Evolutionary conservation across 2,113 vertebrate species (phyloP).

Genomic region (Cyprinodon tularosa): DNA sequence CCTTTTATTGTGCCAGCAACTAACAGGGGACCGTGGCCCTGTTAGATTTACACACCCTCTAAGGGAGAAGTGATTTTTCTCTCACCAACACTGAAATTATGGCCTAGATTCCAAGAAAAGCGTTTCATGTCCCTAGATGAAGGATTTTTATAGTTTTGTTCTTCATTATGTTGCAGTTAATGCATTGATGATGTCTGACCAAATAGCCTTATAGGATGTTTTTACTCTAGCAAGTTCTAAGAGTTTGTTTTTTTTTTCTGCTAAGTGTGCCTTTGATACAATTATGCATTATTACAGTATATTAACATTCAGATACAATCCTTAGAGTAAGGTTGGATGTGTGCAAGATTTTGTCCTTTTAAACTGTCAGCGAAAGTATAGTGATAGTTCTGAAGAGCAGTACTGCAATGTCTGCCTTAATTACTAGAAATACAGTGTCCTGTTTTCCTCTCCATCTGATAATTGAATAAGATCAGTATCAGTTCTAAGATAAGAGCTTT

Average conservation of each 20-base stretch:
- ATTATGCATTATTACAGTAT: slow-evolving; percentile 53
- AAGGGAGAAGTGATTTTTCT: slow-evolving; percentile 36
- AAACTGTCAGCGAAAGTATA: not conserved
- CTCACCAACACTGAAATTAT: slow-evolving; percentile 56
- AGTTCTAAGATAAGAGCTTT: no score
- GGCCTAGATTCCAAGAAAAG: slow-evolving; percentile 57
- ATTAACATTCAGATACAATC: slow-evolving; percentile 50
- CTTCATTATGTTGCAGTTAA: slow-evolving; percentile 71
- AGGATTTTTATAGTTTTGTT: slow-evolving; percentile 60
- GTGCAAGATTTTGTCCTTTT: not conserved
- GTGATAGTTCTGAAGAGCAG: no score
- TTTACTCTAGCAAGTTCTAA: slow-evolving; percentile 62
- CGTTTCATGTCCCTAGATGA: slow-evolving; percentile 69
- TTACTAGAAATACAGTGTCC: no score
- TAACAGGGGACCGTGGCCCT: slow-evolving; percentile 25
- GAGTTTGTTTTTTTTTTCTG: slow-evolving; percentile 45
- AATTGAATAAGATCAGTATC: no score
- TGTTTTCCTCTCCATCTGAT: no score
- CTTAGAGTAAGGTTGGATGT: slow-evolving; percentile 36
- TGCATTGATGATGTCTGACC: slow-evolving; percentile 64
- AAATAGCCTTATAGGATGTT: slow-evolving; percentile 43
- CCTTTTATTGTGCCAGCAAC: slow-evolving; percentile 59
- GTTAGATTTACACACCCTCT: slow-evolving; percentile 65
- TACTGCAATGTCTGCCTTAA: no score
- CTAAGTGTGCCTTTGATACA: slow-evolving; percentile 70